A percentile compares a stretch with the other conserved stretches of the same genome.
Evolutionary conservation across 92 coral and sea anemone species (phyloP).

Genomic region (Hydrozoanthus gracilis): DNA sequence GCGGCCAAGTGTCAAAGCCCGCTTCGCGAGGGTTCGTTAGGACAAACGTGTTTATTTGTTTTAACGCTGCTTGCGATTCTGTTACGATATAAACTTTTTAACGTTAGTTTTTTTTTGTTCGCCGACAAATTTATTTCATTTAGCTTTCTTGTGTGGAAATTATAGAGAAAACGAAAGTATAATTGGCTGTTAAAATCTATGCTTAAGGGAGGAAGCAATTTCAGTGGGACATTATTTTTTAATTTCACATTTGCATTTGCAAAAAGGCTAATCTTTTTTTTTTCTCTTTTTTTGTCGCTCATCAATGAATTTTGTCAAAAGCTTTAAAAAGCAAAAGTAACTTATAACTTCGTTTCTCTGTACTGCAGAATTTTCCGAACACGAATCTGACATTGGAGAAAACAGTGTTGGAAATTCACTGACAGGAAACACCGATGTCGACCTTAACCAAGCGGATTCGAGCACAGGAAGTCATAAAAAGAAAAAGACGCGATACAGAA

Average conservation of each 20-base stretch:
- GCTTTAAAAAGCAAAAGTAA: neutral
- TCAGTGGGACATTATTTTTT: neutral
- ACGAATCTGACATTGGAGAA: conserved; percentile 5
- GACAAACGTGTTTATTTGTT: neutral
- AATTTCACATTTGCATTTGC: neutral
- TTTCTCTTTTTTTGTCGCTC: neutral
- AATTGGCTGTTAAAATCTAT: neutral
- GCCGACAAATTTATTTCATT: neutral
- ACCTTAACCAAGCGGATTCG: conserved; percentile 64
- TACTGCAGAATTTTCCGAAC: conserved; percentile 6
- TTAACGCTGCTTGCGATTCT: conserved; percentile 3
- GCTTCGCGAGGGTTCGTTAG: conserved; percentile 28
- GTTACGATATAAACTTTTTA: neutral
- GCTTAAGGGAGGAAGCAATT: neutral
- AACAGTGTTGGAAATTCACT: neutral
- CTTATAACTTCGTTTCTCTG: neutral
- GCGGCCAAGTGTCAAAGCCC: conserved; percentile 30
- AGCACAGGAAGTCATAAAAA: conserved; percentile 76
- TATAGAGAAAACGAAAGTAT: neutral
- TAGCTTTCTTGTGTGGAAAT: conserved; percentile 31
- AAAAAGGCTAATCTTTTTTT: too few relatives aligned
- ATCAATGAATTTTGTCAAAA: neutral
- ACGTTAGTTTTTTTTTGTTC: neutral
- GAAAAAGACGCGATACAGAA: conserved; percentile 95
- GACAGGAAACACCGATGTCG: conserved; percentile 49